Evolutionary conservation across 2,888 invertebrate genomes (phyloP), one percentile per base, ranked within the genome.

Genomic region (Harpalus rubripes): DNA sequence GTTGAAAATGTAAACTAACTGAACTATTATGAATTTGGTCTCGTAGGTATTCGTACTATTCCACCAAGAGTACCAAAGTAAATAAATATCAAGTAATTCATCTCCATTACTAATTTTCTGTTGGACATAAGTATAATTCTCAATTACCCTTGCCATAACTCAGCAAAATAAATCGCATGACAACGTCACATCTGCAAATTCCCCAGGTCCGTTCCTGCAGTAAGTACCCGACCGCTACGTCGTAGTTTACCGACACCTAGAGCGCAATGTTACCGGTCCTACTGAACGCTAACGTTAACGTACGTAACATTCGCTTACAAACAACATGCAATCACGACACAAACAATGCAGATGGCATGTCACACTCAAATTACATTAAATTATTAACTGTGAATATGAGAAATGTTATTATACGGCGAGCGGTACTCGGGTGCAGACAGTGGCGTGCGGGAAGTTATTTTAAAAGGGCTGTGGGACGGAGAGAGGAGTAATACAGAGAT

Each of bases 301-400:
- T 32, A 44, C 72, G 41, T 32, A 15, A 61, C 15, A 8, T 3
- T 32, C 32, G 72, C 72, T 44, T 74, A 41, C 72, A 41, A 74
- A 74, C 72, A 80, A 41, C 85, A 80, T 80, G 80, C 80, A 85
- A 85, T 79, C 85, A 85, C 85, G 41, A 59, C 78, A 79, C 72
- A 84, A 26, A 85, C 80, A 85, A 79, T 85, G 85, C 80, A 65
- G 68, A 85, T 85, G 85, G 85, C 85, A 80, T 85, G 85, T 85
- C 68, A 44, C 85, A 85, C 80, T 85, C 80, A 85, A 85, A 85
- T 85, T 85, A 85, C 85, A 80, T 85, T 85, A 85, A 85, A 85
- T 85, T 85, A 85, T 85, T 85, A 85, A 85, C 85, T 85, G 85
- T 85, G 85, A 85, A 85, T 85, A 85, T 85, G 85, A 85, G 85